Conservation (phyloP, 2,888 invertebrate species). For the Yponomeuta sedellus region DNA sequence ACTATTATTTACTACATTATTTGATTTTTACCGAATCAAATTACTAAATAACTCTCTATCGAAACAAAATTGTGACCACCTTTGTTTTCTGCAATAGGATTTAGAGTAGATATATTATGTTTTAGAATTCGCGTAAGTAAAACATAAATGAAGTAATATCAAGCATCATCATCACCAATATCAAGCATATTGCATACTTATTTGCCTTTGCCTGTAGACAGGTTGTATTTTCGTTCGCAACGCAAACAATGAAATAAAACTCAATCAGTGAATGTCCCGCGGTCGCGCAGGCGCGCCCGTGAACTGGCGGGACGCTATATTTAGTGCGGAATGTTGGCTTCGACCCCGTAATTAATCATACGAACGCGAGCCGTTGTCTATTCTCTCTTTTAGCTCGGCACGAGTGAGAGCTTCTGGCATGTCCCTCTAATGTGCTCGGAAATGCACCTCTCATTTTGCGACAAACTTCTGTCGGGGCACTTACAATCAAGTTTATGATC, state of each 20-base stretch:
- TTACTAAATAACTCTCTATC: neutral
- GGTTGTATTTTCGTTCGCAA: constrained; percentile 9
- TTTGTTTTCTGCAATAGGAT: too few relatives aligned
- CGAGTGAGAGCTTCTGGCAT: neutral
- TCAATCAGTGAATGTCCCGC: constrained; percentile 26
- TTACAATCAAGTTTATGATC: neutral
- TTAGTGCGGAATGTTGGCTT: constrained; percentile 62
- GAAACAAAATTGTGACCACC: too few relatives aligned
- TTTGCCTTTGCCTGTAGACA: neutral
- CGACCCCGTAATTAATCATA: constrained; percentile 52
- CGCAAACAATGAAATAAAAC: constrained; percentile 21
- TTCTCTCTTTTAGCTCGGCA: neutral
- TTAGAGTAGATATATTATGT: too few relatives aligned
- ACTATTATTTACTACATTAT: too few relatives aligned
- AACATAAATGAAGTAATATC: too few relatives aligned
- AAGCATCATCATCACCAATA: too few relatives aligned
- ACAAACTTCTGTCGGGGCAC: neutral
- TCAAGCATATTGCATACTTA: too few relatives aligned
- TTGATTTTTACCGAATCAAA: too few relatives aligned
- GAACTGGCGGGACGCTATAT: constrained; percentile 53
- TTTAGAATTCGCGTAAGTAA: too few relatives aligned
- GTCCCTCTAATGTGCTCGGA: neutral
- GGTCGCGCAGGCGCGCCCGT: constrained; percentile 47
- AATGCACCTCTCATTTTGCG: neutral
- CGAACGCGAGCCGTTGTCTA: constrained; percentile 20